Percentiles rank a stretch among this genome's conserved stretches.
Evolutionary conservation across 2,797 vertebrate species (phyloP).

Genomic region (Onychomys leucogaster): DNA sequence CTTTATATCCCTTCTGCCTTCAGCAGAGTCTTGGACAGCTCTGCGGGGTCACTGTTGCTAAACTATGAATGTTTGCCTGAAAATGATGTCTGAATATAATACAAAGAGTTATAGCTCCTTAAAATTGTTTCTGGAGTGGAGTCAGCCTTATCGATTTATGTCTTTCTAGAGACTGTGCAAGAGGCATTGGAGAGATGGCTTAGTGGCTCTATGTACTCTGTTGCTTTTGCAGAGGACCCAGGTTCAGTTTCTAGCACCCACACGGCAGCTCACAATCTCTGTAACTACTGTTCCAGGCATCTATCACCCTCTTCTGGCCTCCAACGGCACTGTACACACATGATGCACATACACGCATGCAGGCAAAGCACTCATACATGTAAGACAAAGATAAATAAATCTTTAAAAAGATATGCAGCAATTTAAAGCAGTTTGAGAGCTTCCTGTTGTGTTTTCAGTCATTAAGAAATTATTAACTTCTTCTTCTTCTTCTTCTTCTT

Average conservation of each 20-base stretch:
- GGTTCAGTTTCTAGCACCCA: not conserved
- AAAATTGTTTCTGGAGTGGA: not conserved
- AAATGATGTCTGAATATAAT: slow-evolving; percentile 19
- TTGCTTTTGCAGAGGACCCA: not conserved
- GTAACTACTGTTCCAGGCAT: not conserved
- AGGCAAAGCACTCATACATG: not conserved
- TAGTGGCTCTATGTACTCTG: not conserved
- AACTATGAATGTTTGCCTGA: not conserved
- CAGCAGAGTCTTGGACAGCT: not conserved
- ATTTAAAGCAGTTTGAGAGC: not conserved
- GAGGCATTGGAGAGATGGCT: not conserved
- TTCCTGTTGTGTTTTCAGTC: not conserved
- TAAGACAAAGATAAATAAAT: not conserved
- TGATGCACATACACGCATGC: not conserved
- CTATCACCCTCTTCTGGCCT: not conserved
- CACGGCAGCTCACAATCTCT: not conserved
- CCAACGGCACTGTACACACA: not conserved
- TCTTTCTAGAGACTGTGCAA: not conserved
- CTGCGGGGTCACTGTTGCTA: too few species aligned
- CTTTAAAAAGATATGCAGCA: slow-evolving; percentile 4
- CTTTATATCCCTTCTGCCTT: not conserved
- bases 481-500: too few species aligned
- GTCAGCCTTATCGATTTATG: not conserved
- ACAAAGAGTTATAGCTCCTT: slow-evolving; percentile 3
- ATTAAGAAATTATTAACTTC: not conserved